A percentile compares a stretch with the other conserved stretches of the same genome.
Evolutionary conservation across 2,797 vertebrate genomes (phyloP).

Genomic region (Clarias platycephalus): DNA sequence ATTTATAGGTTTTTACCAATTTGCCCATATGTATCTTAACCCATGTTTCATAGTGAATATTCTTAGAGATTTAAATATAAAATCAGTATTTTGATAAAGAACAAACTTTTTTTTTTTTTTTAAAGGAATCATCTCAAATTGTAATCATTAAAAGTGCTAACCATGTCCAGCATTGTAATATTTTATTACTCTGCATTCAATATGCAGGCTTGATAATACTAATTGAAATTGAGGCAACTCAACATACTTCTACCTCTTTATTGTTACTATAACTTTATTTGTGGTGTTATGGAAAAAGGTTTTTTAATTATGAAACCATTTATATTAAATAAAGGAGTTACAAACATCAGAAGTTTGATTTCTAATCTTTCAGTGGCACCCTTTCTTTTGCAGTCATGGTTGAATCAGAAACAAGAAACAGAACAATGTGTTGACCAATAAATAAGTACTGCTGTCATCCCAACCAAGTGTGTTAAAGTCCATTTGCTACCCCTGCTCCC

Average conservation of each 20-base stretch:
- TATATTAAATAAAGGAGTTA: conserved; percentile 39
- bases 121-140: not conserved
- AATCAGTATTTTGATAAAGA: conserved; percentile 1
- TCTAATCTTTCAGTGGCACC: conserved; percentile 16
- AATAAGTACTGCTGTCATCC: not conserved
- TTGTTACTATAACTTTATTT: conserved; percentile 11
- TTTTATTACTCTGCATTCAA: conserved; percentile 3
- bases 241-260: conserved; percentile 39
- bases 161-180: not conserved
- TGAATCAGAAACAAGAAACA: conserved; percentile 2
- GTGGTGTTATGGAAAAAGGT: not conserved
- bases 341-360: conserved; percentile 1
- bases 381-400: not conserved
- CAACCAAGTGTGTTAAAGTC: not conserved
- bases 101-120: not conserved
- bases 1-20: not conserved
- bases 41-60: not conserved
- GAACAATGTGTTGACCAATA: conserved; percentile 5
- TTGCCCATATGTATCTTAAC: not conserved
- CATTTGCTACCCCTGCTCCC: not conserved
- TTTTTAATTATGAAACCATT: conserved; percentile 28
- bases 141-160: not conserved
- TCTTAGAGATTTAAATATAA: not conserved
- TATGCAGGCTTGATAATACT: not conserved
- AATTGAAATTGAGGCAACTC: conserved; percentile 5